A percentile compares a stretch with the other conserved stretches of the same genome.
phyloP scores from a whole-genome alignment of 2,113 vertebrate species.

The Rhinolophus ferrumequinum region DNA sequence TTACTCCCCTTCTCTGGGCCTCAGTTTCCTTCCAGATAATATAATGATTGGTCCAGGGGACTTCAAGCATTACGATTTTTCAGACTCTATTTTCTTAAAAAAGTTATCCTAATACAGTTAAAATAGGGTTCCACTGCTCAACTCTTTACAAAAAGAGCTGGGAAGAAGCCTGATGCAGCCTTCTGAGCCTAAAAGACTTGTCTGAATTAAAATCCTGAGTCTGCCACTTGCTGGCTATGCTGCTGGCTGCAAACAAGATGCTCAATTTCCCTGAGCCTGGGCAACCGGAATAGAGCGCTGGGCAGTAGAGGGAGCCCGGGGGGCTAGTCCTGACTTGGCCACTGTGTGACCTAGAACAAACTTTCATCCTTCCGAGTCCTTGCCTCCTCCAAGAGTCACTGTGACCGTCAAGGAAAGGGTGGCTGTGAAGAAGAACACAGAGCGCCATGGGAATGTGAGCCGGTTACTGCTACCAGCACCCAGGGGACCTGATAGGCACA shows the following conservation, averaged over 20 bases:
- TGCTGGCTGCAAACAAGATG: not conserved
- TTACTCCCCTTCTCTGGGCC: not conserved
- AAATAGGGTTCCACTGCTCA: not conserved
- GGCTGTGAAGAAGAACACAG: not conserved
- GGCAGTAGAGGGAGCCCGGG: not conserved
- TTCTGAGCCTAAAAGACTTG: not conserved
- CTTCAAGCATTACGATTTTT: not conserved
- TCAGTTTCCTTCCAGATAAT: not conserved
- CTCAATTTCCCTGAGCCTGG: not conserved
- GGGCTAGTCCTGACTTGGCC: not conserved
- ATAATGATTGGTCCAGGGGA: not conserved
- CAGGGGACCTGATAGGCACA: not conserved
- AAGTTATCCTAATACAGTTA: not conserved
- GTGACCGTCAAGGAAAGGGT: not conserved
- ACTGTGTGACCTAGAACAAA: not conserved
- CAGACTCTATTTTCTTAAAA: not conserved
- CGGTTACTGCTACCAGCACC: not conserved
- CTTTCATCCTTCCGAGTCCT: not conserved
- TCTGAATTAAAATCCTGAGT: not conserved
- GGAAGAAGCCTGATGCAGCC: not conserved
- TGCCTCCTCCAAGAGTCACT: not conserved
- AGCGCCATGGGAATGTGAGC: fast-evolving
- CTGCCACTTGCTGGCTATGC: not conserved
- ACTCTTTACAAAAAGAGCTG: not conserved
- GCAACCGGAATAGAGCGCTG: not conserved